Conservation (phyloP, 1,140 invertebrate species). For the Drosophila trapezifrons region DNA sequence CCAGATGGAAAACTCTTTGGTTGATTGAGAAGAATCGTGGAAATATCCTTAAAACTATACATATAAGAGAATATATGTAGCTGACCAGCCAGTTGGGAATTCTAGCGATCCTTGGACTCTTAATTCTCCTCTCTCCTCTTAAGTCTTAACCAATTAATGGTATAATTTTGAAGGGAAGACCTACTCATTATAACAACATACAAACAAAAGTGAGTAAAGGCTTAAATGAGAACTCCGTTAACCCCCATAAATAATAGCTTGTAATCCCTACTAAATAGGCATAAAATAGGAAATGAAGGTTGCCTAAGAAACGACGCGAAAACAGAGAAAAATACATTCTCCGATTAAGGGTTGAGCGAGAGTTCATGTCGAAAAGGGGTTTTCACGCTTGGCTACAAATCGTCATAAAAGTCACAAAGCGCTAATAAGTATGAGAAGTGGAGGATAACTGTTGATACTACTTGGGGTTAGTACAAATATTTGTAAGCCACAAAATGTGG, state of each 20-base stretch:
- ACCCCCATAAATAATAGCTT: slow-evolving; percentile 18
- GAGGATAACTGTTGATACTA: slow-evolving; percentile 4
- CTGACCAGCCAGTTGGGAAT: background rate
- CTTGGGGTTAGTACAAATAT: background rate
- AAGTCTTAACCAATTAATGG: background rate
- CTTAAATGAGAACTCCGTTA: background rate
- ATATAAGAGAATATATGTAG: background rate
- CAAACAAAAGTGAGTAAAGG: slow-evolving; percentile 1
- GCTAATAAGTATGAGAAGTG: slow-evolving; percentile 6
- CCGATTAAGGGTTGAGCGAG: slow-evolving; percentile 10
- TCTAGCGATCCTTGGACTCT: too few relatives aligned
- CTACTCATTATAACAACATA: background rate
- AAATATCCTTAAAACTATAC: background rate
- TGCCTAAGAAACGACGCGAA: slow-evolving; percentile 19
- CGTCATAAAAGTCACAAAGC: slow-evolving; percentile 33
- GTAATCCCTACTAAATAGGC: slow-evolving; percentile 20
- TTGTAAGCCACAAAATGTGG: background rate
- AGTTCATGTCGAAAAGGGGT: slow-evolving; percentile 18
- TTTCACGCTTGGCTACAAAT: slow-evolving; percentile 23
- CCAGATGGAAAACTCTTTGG: background rate
- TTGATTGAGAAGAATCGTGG: slow-evolving; percentile 1
- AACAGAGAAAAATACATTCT: slow-evolving; percentile 1
- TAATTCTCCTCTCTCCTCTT: background rate
- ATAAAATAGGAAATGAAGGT: slow-evolving; percentile 1
- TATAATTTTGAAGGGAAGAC: background rate